Conservation (phyloP, 1,140 invertebrate genomes). For the Tetramorium parvispinum region DNA sequence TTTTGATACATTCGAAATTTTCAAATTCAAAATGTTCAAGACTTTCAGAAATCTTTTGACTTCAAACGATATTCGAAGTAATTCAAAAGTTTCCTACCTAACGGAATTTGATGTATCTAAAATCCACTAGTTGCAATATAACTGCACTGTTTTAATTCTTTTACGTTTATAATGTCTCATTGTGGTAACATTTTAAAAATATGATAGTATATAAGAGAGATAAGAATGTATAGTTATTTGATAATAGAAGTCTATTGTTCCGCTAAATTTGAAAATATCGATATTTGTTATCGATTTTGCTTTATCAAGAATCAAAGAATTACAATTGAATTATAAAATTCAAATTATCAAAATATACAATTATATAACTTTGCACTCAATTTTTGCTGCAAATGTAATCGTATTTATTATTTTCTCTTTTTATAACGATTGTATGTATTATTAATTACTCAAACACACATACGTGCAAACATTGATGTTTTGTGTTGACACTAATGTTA, state of each 20-base stretch:
- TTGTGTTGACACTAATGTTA: conserved; percentile 10
- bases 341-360: not conserved
- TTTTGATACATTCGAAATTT: not conserved
- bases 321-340: not conserved
- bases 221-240: not conserved
- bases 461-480: not conserved
- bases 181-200: conserved; percentile 3
- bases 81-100: not conserved
- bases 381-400: not conserved
- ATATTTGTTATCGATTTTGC: not conserved
- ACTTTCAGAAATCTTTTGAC: not conserved
- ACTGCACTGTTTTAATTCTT: not conserved
- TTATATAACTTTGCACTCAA: not conserved
- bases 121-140: not conserved
- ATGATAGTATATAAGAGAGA: not conserved
- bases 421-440: not conserved
- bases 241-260: not conserved
- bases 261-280: conserved; percentile 8
- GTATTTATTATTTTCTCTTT: not conserved
- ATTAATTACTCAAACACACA: not conserved
- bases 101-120: not conserved
- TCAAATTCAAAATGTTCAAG: not conserved
- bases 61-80: not conserved
- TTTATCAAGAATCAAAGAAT: not conserved
- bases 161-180: not conserved